These are phyloP conservation scores for Mastigias papua DNA, from an alignment of 30 jellyfish, hydroid and myxozoan genomes.

Conservation along the genomic window DNA sequence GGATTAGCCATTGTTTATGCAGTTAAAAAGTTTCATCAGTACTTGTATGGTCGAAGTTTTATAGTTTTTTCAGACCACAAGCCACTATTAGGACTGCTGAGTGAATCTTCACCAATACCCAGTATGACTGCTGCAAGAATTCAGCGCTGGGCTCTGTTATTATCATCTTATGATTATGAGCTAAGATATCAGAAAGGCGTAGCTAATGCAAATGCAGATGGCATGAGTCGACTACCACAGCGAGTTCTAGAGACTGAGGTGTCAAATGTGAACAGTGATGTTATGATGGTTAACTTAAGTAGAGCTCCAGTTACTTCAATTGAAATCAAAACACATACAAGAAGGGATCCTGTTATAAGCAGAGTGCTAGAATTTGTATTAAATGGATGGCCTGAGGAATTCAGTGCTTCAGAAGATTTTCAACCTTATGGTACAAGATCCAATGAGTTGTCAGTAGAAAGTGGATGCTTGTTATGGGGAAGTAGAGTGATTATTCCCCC, in stretches of 20 bases:
- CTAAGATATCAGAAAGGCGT: slow-evolving; percentile 50
- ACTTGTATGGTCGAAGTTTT: slow-evolving; percentile 49
- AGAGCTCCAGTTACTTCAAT: no score
- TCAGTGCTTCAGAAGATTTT: slow-evolving; percentile 52
- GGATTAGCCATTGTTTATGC: slow-evolving; percentile 63
- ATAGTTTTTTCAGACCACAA: slow-evolving; percentile 64
- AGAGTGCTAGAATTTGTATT: slow-evolving; percentile 58
- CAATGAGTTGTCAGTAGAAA: slow-evolving; percentile 64
- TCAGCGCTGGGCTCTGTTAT: slow-evolving; percentile 56
- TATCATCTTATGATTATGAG: slow-evolving; percentile 52
- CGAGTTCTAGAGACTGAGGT: slow-evolving; percentile 22
- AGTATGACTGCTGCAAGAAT: slow-evolving; percentile 59
- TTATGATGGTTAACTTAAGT: no score
- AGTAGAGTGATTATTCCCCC: slow-evolving; percentile 66
- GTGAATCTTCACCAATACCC: slow-evolving; percentile 56
- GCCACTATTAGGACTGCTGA: slow-evolving; percentile 48
- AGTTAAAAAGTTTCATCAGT: slow-evolving; percentile 65
- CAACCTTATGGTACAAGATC: slow-evolving; percentile 41
- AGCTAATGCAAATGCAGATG: slow-evolving; percentile 68
- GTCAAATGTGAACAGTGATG: slow-evolving; percentile 50
- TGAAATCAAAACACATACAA: no score
- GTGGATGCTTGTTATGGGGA: slow-evolving; percentile 71
- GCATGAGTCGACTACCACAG: slow-evolving; percentile 63
- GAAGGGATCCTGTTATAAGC: slow-evolving; percentile 62
- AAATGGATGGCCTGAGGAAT: slow-evolving; percentile 19